These are phyloP conservation scores for Sphinx pinastri DNA, from an alignment of 2,888 invertebrate genomes.

Conservation along the genomic window DNA sequence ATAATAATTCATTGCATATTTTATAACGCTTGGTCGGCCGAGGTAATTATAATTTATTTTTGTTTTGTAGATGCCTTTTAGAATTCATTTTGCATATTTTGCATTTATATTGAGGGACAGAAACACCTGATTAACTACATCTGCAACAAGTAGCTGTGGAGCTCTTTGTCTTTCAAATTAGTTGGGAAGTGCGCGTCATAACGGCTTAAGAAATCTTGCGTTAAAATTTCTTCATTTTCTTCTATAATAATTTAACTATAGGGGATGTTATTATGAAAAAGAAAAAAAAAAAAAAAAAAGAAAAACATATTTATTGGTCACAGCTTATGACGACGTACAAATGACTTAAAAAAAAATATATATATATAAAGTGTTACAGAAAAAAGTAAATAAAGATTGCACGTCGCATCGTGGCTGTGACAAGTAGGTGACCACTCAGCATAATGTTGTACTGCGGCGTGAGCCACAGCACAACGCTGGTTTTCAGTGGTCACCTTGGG, in stretches of 20 bases:
- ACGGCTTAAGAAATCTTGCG: not conserved
- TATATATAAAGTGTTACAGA: too few relatives aligned
- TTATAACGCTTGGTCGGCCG: not conserved
- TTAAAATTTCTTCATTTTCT: not conserved
- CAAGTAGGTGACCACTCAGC: too few relatives aligned
- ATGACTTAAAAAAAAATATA: too few relatives aligned
- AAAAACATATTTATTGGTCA: too few relatives aligned
- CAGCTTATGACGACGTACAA: too few relatives aligned
- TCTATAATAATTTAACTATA: not conserved
- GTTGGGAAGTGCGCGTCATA: not conserved
- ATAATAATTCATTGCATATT: conserved; percentile 16
- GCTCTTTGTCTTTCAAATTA: conserved; percentile 23
- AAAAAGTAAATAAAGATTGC: too few relatives aligned
- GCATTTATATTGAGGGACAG: conserved; percentile 7
- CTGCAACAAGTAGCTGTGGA: conserved; percentile 17
- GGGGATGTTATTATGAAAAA: too few relatives aligned
- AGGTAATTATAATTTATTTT: conserved; percentile 20
- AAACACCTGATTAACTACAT: conserved; percentile 22
- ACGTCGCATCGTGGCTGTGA: too few relatives aligned
- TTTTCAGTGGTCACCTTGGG: too few relatives aligned
- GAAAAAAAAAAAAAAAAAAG: too few relatives aligned
- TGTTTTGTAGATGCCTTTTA: not conserved
- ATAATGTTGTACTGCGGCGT: too few relatives aligned
- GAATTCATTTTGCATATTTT: conserved; percentile 8
- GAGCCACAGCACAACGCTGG: too few relatives aligned